A percentile compares a stretch with the other conserved stretches of the same genome.
Conservation (phyloP, 2,797 vertebrate species). For the Scyliorhinus canicula region DNA sequence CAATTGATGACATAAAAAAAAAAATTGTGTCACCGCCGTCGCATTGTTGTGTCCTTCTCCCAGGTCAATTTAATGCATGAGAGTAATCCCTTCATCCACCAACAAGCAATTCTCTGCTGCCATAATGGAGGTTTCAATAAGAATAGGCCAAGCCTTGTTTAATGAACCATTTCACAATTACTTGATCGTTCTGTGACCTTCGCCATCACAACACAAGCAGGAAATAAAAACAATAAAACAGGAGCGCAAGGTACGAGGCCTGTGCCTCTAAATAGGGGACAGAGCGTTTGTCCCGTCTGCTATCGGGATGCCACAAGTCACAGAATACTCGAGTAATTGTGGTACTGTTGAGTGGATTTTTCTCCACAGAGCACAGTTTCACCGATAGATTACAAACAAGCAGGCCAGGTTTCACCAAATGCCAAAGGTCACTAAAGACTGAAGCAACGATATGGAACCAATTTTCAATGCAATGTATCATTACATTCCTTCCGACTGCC, state of each 20-base stretch:
- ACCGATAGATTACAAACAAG: not conserved
- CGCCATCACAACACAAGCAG: conserved; percentile 2
- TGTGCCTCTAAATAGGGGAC: not conserved
- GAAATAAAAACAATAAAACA: not conserved
- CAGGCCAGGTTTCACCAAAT: not conserved
- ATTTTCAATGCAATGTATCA: not conserved
- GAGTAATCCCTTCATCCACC: not conserved
- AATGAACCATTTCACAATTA: conserved; percentile 7
- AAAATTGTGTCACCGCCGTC: not conserved
- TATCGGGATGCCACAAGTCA: not conserved
- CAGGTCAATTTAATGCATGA: not conserved
- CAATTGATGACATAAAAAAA: not conserved
- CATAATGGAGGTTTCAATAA: not conserved
- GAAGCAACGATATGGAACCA: not conserved
- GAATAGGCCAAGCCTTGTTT: not conserved
- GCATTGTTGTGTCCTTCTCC: not conserved
- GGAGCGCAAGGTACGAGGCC: not conserved
- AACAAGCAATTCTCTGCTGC: not conserved
- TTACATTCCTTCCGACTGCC: not conserved
- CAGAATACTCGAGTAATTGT: not conserved
- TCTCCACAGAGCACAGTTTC: not conserved
- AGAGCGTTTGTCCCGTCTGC: not conserved
- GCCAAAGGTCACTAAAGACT: not conserved
- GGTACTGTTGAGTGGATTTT: not conserved
- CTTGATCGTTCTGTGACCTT: not conserved